These are phyloP conservation scores for Prunella fulvescens DNA, from an alignment of 2,113 vertebrate species.

Conservation along the genomic window DNA sequence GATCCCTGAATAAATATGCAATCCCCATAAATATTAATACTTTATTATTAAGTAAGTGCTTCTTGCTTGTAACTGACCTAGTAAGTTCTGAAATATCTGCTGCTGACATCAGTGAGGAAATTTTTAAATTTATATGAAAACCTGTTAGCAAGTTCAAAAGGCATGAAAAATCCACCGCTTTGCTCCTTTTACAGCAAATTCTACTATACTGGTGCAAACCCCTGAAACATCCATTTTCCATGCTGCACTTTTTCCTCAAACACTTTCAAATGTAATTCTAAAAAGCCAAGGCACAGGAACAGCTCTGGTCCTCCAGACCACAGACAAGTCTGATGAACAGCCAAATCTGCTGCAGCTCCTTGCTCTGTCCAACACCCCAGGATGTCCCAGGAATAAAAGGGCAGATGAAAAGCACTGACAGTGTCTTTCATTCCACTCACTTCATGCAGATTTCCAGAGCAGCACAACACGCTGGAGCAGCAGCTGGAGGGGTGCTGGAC, in stretches of 20 bases:
- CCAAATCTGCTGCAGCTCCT: not conserved
- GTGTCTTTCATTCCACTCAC: not conserved
- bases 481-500: slow-evolving; percentile 61
- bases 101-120: slow-evolving; percentile 4
- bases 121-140: slow-evolving; percentile 37
- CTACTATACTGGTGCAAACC: not conserved
- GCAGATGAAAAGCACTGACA: not conserved
- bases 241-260: not conserved
- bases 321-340: not conserved
- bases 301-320: not conserved
- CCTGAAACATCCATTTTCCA: slow-evolving; percentile 22
- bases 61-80: slow-evolving; percentile 33
- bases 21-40: slow-evolving; percentile 55
- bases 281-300: not conserved
- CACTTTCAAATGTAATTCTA: not conserved
- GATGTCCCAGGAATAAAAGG: not conserved
- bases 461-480: not conserved
- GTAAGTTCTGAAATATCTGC: slow-evolving; percentile 9
- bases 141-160: slow-evolving; percentile 19
- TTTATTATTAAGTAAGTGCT: slow-evolving; percentile 59
- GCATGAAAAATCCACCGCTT: not conserved
- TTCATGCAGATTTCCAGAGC: not conserved
- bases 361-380: not conserved
- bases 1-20: slow-evolving; percentile 48
- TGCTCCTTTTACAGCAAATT: not conserved